Evolutionary conservation across 2,888 invertebrate genomes (phyloP), one percentile per base, ranked within the genome.

Genomic region (Tipula helvola): DNA sequence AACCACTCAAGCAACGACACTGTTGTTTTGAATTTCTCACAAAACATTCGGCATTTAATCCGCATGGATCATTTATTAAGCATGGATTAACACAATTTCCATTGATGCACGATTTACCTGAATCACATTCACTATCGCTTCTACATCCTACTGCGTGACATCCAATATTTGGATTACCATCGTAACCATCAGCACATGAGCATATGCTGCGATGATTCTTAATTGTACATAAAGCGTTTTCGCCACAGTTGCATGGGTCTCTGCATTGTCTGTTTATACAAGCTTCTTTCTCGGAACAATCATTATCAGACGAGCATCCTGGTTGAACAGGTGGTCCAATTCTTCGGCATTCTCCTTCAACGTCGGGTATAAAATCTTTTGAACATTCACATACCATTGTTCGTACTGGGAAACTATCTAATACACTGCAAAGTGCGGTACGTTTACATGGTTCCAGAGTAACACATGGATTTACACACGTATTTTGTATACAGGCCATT

Each of bases 341-440:
- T 87, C 95, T 94, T 89, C 94, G 94, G 90, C 97, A 97, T 90
- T 95, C 94, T 87, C 96, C 97, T 89, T 94, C 94, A 88, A 95
- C 93, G 89, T 96, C 95, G 0, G 96, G 96, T 88, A 96, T 95
- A 93, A 95, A 97, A 85, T 96, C 96, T 89, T 96, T 95, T 0
- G 97, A 96, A 89, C 97, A 97, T 87, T 96, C 96, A 90, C 97
- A 97, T 85, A 96, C 95, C 94, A 97, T 95, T 3, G 97, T 97
- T 88, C 97, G 93, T 86, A 97, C 96, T 36, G 97, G 97, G 71
- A 95, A 93, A 87, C 97, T 97, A 89, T 97, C 96, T 16, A 97
- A 93, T 12, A 97, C 97, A 87, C 95, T 95, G 90, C 97, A 98
- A 86, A 94, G 93, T 4, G 97, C 95, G 87, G 94, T 94, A 87